Conservation (phyloP, 2,113 vertebrate genomes). For the Protobothrops mucrosquamatus region DNA sequence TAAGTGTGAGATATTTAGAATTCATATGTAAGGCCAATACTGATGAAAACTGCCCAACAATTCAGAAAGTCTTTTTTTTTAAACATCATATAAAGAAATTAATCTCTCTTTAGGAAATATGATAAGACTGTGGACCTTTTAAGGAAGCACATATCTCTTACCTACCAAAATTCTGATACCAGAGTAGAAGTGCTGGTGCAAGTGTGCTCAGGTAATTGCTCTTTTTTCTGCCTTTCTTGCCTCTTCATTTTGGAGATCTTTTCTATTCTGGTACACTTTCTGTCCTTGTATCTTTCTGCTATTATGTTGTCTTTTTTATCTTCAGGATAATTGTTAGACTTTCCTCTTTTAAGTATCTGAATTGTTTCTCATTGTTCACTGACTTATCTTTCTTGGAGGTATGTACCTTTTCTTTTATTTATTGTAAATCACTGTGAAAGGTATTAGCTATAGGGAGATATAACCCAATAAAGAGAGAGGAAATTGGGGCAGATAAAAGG, state of each 20-base stretch:
- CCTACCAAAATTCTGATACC: background rate
- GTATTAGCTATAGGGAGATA: background rate
- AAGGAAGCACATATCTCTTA: background rate
- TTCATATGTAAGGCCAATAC: background rate
- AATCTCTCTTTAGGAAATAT: background rate
- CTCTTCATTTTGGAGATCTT: background rate
- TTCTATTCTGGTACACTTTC: background rate
- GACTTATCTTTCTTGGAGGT: background rate
- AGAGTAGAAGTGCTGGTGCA: background rate
- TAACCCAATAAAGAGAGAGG: background rate
- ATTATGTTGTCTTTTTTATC: background rate
- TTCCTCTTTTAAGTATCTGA: background rate
- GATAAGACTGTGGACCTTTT: background rate
- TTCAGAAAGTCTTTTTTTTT: background rate
- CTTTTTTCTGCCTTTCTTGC: background rate
- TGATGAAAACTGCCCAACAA: background rate
- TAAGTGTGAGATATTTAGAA: background rate
- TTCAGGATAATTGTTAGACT: background rate
- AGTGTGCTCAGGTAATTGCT: background rate
- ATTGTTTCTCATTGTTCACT: background rate
- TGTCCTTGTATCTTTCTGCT: background rate
- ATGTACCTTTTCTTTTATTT: background rate
- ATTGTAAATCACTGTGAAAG: background rate
- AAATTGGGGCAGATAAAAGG: background rate
- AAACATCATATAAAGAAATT: background rate